These are phyloP conservation scores for Empis stercorea DNA, from an alignment of 2,888 invertebrate species.

Conservation along the genomic window DNA sequence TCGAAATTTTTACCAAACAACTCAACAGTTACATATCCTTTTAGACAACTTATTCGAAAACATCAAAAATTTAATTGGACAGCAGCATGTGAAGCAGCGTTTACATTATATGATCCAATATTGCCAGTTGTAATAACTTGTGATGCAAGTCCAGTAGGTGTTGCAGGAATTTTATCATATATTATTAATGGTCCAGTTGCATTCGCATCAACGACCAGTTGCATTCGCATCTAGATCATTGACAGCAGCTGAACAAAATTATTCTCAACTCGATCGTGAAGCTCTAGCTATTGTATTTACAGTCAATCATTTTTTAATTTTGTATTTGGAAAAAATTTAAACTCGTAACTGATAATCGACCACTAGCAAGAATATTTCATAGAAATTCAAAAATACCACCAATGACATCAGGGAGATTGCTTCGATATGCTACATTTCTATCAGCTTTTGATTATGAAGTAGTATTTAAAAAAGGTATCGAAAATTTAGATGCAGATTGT, in stretches of 20 bases:
- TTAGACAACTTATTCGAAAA: conserved; percentile 2
- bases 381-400: conserved; percentile 10
- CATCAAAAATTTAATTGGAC: conserved; percentile 7
- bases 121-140: no score
- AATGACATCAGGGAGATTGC: conserved; percentile 9
- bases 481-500: no score
- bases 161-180: conserved; percentile 11
- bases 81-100: conserved; percentile 4
- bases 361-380: conserved; percentile 10
- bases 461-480: no score
- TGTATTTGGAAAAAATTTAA: conserved; percentile 5
- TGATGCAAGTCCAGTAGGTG: conserved; percentile 12
- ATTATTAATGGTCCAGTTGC: conserved; percentile 3
- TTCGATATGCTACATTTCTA: no score
- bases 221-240: conserved; percentile 9
- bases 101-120: conserved; percentile 10
- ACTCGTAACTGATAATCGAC: conserved; percentile 11
- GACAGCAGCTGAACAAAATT: conserved; percentile 10
- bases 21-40: no score
- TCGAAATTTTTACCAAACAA: not conserved
- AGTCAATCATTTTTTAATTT: conserved; percentile 8
- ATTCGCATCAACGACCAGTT: conserved; percentile 8
- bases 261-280: conserved; percentile 11
- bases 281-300: conserved; percentile 8
- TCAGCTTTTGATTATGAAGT: no score